Conservation (phyloP, 2,888 invertebrate genomes). For the Hydraecia micacea region DNA sequence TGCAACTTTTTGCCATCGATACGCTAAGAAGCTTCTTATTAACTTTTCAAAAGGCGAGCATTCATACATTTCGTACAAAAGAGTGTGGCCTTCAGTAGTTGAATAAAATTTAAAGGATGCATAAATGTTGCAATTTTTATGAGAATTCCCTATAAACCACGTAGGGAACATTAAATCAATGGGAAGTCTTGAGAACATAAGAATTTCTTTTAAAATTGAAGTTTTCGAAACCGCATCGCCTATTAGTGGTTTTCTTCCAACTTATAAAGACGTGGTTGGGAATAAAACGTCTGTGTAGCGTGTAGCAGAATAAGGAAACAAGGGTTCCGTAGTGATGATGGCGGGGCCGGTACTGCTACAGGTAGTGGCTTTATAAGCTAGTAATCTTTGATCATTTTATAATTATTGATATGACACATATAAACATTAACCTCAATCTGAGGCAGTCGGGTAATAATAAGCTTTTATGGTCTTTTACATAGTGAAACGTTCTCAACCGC, state of each 20-base stretch:
- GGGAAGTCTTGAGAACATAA: constrained; percentile 16
- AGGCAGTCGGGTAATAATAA: neutral
- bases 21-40: too few relatives aligned
- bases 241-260: constrained; percentile 84
- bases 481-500: neutral
- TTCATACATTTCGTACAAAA: neutral
- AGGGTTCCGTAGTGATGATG: constrained; percentile 15
- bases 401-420: neutral
- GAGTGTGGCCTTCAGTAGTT: neutral
- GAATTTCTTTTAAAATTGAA: constrained; percentile 64
- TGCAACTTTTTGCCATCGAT: neutral
- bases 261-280: constrained; percentile 78
- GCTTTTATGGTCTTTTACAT: neutral
- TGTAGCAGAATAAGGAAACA: neutral
- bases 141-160: constrained; percentile 27
- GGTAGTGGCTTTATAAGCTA: neutral
- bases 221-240: constrained; percentile 81
- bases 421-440: neutral
- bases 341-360: neutral
- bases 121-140: constrained; percentile 3
- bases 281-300: constrained; percentile 64
- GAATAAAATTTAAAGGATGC: neutral
- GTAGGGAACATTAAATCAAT: constrained; percentile 33
- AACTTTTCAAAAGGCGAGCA: neutral
- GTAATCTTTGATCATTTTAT: neutral